Conservation (phyloP, 1,140 invertebrate species). For the Eciton burchellii region DNA sequence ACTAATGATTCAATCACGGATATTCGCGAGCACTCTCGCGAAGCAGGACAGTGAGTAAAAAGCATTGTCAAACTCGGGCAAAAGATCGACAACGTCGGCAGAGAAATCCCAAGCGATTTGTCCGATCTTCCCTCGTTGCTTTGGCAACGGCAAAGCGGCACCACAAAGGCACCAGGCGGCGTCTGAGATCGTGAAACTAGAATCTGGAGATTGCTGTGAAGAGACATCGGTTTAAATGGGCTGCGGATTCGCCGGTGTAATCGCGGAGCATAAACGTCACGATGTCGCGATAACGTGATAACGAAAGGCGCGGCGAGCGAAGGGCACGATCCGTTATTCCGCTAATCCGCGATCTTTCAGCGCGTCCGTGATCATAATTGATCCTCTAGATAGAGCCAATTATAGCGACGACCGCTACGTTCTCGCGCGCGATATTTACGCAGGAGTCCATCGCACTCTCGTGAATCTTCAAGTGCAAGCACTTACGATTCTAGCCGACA, state of each 20-base stretch:
- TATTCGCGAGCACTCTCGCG: not conserved
- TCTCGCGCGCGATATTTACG: constrained; percentile 46
- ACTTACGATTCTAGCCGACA: constrained; percentile 53
- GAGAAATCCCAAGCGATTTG: not conserved
- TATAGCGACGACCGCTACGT: constrained; percentile 48
- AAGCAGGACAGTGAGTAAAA: not conserved
- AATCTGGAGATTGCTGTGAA: too few relatives aligned
- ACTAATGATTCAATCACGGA: not conserved
- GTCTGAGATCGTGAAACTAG: too few relatives aligned
- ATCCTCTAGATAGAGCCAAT: constrained; percentile 53
- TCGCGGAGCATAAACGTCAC: not conserved
- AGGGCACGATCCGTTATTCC: too few relatives aligned
- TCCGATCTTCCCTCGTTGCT: not conserved
- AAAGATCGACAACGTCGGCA: not conserved
- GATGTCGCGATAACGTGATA: not conserved
- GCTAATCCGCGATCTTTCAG: constrained; percentile 10
- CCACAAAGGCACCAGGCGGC: not conserved
- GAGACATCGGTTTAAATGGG: too few relatives aligned
- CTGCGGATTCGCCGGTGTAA: too few relatives aligned
- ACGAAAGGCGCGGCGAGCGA: too few relatives aligned
- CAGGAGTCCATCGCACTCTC: constrained; percentile 52
- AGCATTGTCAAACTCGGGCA: not conserved
- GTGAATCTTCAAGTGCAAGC: constrained; percentile 61
- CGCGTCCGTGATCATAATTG: constrained; percentile 35
- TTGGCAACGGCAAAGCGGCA: not conserved